Percentiles rank a stretch among this genome's conserved stretches.
Conservation (phyloP, 1,140 invertebrate genomes). For the Hyphantria cunea region DNA sequence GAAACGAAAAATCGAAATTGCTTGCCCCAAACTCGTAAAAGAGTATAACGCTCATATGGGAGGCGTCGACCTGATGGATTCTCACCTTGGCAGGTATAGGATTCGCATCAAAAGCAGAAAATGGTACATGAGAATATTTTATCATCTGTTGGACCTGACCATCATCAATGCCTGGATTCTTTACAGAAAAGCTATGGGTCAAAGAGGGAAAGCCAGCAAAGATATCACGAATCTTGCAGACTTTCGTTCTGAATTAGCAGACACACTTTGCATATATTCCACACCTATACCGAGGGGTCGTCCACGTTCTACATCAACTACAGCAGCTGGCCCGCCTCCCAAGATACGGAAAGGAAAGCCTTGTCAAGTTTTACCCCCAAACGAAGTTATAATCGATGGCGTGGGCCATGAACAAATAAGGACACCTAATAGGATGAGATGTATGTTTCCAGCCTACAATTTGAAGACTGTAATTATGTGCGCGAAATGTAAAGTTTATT, state of each 20-base stretch:
- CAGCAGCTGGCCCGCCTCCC: slow-evolving; percentile 12
- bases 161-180: slow-evolving; percentile 31
- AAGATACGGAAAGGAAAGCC: slow-evolving; percentile 37
- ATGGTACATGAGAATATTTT: slow-evolving; percentile 24
- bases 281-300: slow-evolving; percentile 16
- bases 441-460: slow-evolving; percentile 38
- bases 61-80: slow-evolving; percentile 15
- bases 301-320: slow-evolving; percentile 7
- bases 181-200: slow-evolving; percentile 26
- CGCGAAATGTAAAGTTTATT: slow-evolving; percentile 35
- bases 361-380: slow-evolving; percentile 32
- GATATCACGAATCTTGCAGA: slow-evolving; percentile 27
- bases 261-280: slow-evolving; percentile 30
- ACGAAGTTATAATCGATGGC: slow-evolving; percentile 30
- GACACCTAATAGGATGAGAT: slow-evolving; percentile 27
- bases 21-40: slow-evolving; percentile 28
- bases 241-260: slow-evolving; percentile 15
- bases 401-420: slow-evolving; percentile 27
- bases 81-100: slow-evolving; percentile 21
- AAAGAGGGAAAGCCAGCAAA: slow-evolving; percentile 17
- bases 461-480: slow-evolving; percentile 38
- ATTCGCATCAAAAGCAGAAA: slow-evolving; percentile 27
- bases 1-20: slow-evolving; percentile 19
- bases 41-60: slow-evolving; percentile 34
- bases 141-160: slow-evolving; percentile 1